Evolutionary conservation across 2,888 invertebrate genomes (phyloP).

Genomic region (Aradus depressus): DNA sequence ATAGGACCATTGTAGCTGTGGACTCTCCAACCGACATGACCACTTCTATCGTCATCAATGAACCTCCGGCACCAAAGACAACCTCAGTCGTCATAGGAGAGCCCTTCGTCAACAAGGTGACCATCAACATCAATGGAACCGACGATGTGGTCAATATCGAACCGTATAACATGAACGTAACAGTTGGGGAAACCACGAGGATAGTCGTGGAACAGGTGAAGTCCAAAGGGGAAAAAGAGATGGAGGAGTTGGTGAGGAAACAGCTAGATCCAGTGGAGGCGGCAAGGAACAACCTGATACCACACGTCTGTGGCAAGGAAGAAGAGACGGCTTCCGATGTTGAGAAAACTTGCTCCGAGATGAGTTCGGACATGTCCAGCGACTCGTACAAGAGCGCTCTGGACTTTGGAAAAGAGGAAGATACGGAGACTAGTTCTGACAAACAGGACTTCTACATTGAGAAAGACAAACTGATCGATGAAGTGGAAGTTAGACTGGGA

Average conservation of each 20-base stretch:
- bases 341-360: conserved; percentile 10
- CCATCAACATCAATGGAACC: conserved; percentile 37
- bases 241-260: conserved; percentile 21
- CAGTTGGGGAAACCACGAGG: conserved; percentile 19
- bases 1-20: conserved; percentile 28
- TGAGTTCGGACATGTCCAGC: conserved; percentile 23
- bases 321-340: conserved; percentile 10
- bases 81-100: conserved; percentile 55
- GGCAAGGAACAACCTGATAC: conserved; percentile 58
- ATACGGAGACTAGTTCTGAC: conserved; percentile 10
- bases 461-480: conserved; percentile 29
- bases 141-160: conserved; percentile 29
- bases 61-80: conserved; percentile 5
- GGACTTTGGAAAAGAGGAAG: conserved; percentile 14
- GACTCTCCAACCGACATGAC: conserved; percentile 17
- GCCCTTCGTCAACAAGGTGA: conserved; percentile 37
- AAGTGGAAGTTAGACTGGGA: conserved; percentile 28
- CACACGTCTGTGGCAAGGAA: conserved; percentile 57
- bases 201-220: conserved; percentile 31
- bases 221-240: conserved; percentile 22
- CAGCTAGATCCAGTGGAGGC: conserved; percentile 59
- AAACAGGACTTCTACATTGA: conserved; percentile 21
- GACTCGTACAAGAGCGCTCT: conserved; percentile 26
- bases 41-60: conserved; percentile 14
- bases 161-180: conserved; percentile 32